phyloP scores from a whole-genome alignment of 2,888 invertebrate species.

The Agrotis exclamationis region DNA sequence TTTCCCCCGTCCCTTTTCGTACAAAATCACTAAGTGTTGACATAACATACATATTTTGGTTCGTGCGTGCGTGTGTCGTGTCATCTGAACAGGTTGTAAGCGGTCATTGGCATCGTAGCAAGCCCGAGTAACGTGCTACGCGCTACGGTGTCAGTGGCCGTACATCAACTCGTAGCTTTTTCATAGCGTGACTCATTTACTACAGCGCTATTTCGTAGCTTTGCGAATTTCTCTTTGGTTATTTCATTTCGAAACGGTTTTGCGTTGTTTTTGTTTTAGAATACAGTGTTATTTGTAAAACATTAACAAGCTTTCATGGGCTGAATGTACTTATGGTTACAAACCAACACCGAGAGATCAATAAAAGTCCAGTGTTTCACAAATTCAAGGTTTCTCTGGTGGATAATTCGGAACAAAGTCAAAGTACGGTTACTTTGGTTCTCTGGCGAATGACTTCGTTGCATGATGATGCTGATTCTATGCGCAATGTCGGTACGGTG shows the following conservation, averaged over 20 bases:
- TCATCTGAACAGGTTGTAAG: conserved; percentile 23
- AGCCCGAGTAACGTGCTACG: conserved; percentile 41
- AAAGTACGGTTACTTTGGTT: too few relatives aligned
- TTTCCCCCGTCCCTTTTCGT: neutral
- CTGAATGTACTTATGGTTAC: too few relatives aligned
- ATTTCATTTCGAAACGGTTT: conserved; percentile 9
- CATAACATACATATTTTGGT: neutral
- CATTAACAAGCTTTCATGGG: too few relatives aligned
- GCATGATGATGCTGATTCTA: too few relatives aligned
- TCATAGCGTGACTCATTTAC: conserved; percentile 56
- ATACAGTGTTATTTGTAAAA: too few relatives aligned
- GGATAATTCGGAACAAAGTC: too few relatives aligned
- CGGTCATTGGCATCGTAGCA: conserved; percentile 59
- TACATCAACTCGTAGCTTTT: conserved; percentile 49
- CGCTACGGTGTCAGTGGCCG: conserved; percentile 52
- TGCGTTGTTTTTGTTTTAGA: neutral
- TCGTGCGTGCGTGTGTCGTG: conserved; percentile 8
- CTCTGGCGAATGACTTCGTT: too few relatives aligned
- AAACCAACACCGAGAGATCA: too few relatives aligned
- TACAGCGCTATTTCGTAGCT: conserved; percentile 41
- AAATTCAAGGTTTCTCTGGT: too few relatives aligned
- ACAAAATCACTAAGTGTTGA: neutral
- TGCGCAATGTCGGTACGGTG: too few relatives aligned
- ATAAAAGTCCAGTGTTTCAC: too few relatives aligned
- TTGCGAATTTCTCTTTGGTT: conserved; percentile 35